Evolutionary conservation across 92 coral and sea anemone species (phyloP).

Genomic region (Palythoa grandis): DNA sequence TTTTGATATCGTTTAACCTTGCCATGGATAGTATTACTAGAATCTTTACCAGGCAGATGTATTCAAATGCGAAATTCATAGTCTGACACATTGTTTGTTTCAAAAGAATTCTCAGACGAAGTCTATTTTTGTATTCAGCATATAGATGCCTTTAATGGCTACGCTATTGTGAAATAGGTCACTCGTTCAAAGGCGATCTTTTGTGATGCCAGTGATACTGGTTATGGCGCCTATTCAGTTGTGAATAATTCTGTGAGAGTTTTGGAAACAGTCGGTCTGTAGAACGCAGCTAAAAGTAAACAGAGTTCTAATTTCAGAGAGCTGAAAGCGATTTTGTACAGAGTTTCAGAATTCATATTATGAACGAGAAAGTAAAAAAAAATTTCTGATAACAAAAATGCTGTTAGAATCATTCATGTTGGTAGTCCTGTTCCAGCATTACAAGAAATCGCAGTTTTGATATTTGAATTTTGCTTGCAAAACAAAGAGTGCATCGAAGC

Average conservation of each 20-base stretch:
- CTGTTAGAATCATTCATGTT: slow-evolving; percentile 7
- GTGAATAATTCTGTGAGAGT: slow-evolving; percentile 1
- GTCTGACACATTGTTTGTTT: slow-evolving; percentile 4
- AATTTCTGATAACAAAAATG: not conserved
- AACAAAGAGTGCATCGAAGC: slow-evolving; percentile 14
- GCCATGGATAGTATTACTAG: too few relatives aligned
- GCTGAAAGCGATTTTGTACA: not conserved
- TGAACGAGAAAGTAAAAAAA: not conserved
- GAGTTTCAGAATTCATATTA: not conserved
- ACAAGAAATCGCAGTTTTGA: slow-evolving; percentile 22
- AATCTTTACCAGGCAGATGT: slow-evolving; percentile 33
- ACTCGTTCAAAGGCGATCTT: slow-evolving; percentile 32
- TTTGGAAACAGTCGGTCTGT: not conserved
- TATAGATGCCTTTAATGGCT: slow-evolving; percentile 51
- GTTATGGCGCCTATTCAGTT: slow-evolving; percentile 26
- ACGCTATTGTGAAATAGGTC: slow-evolving; percentile 16
- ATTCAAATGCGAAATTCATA: slow-evolving; percentile 17
- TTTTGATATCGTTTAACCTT: too few relatives aligned
- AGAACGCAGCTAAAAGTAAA: not conserved
- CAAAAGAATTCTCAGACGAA: slow-evolving; percentile 35
- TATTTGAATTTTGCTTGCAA: slow-evolving; percentile 17
- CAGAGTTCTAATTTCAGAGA: slow-evolving; percentile 14
- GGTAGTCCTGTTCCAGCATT: slow-evolving; percentile 33
- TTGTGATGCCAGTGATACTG: slow-evolving; percentile 49
- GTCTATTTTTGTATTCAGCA: slow-evolving; percentile 50